Evolutionary conservation across 2,888 invertebrate genomes (phyloP), one percentile per base, ranked within the genome.

Genomic region (Suillia variegata): DNA sequence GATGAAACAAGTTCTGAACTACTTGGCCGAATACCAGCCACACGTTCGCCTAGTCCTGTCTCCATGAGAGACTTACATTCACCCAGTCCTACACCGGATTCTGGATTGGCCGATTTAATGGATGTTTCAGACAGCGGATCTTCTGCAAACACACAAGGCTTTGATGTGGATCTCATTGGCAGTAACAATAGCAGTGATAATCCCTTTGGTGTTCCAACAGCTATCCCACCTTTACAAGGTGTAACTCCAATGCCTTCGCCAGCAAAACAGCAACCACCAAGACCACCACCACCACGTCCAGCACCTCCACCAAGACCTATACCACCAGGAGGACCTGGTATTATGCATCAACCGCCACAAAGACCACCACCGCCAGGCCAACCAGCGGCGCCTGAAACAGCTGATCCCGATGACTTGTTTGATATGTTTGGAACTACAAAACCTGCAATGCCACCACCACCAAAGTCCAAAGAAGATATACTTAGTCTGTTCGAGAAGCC

Each of bases 1-100:
- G 93, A 95, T 74, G 92, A 92, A 53, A 92, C 93, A 0, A 94
- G 94, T 69, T 90, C 91, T 2, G 90, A 93, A 75, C 83, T 95
- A 55, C 81, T 94, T 58, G 92, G 93, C 68, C 88, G 93, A 61
- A 87, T 94, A 62, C 92, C 93, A 54, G 92, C 89, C 4, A 94
- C 93, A 1, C 87, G 94, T 66, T 92, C 93, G 1, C 94, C 94
- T 0, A 94, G 93, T 79, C 94, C 94, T 0, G 91, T 93, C 0
- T 89, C 93, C 10, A 91, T 92, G 84, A 84, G 90, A 45, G 91
- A 91, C 69, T 84, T 91, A 10, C 92, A 93, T 76, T 92, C 93
- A 0, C 93, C 94, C 1, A 92, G 93, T 72, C 94, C 93, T 2
- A 93, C 93, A 1, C 92, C 88, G 0, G 89, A 89, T 67, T 85